A percentile compares a stretch with the other conserved stretches of the same genome.
Evolutionary conservation across 2,797 vertebrate species (phyloP).

Genomic region (Thunnus albacares): DNA sequence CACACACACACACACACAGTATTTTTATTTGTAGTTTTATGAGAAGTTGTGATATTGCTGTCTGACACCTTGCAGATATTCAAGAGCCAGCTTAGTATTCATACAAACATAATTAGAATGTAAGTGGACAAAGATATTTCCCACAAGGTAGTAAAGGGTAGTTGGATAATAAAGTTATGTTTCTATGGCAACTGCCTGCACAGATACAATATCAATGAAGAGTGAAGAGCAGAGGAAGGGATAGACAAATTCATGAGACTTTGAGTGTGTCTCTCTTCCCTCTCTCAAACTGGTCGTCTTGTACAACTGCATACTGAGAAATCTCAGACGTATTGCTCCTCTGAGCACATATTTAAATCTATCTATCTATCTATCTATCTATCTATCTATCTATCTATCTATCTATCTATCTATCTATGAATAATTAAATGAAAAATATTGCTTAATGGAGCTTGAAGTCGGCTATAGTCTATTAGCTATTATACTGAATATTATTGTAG

Average conservation of each 20-base stretch:
- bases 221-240: conserved; percentile 51
- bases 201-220: conserved; percentile 67
- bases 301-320: conserved; percentile 26
- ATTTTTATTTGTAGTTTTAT: conserved; percentile 35
- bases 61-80: conserved; percentile 63
- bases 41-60: conserved; percentile 49
- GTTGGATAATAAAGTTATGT: conserved; percentile 81
- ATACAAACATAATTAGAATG: conserved; percentile 74
- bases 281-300: conserved; percentile 24
- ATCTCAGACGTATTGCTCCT: conserved; percentile 13
- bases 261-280: conserved; percentile 14
- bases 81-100: conserved; percentile 70
- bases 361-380: neutral
- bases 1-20: conserved; percentile 8
- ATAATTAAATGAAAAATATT: neutral
- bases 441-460: neutral
- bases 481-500: neutral
- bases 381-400: neutral
- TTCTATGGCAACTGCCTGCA: conserved; percentile 82
- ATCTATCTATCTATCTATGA: neutral
- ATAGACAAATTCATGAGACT: conserved; percentile 58
- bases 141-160: conserved; percentile 77
- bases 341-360: conserved; percentile 6
- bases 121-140: conserved; percentile 79
- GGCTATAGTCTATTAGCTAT: neutral